Percentiles rank a stretch among this genome's conserved stretches.
Evolutionary conservation across 2,113 vertebrate species (phyloP).

Genomic region (Percopsis transmontana): DNA sequence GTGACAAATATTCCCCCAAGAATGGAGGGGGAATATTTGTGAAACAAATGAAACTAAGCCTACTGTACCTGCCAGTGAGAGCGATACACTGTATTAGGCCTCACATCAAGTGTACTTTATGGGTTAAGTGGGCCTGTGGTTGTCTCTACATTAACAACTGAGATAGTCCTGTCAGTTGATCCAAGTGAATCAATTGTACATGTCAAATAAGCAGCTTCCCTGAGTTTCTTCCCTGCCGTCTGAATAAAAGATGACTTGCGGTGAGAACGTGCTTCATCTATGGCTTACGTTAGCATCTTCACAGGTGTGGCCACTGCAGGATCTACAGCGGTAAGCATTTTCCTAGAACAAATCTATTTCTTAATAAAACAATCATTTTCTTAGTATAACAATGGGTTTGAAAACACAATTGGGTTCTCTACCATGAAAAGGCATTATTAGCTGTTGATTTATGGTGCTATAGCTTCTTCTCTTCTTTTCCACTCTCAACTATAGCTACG

Average conservation of each 20-base stretch:
- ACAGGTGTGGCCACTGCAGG: conserved; percentile 31
- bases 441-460: conserved; percentile 24
- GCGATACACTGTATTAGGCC: not conserved
- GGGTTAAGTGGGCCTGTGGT: not conserved
- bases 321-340: conserved; percentile 43
- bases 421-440: not conserved
- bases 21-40: no score
- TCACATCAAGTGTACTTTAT: not conserved
- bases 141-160: not conserved
- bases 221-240: conserved; percentile 7
- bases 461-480: not conserved
- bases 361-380: conserved; percentile 30
- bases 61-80: not conserved
- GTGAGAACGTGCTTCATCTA: conserved; percentile 21
- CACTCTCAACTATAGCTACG: not conserved
- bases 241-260: conserved; percentile 52
- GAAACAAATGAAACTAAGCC: no score
- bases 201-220: conserved; percentile 20
- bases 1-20: not conserved
- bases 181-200: conserved; percentile 13
- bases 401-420: conserved; percentile 9
- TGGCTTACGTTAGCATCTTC: conserved; percentile 30
- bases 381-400: conserved; percentile 9
- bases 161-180: conserved; percentile 12
- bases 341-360: conserved; percentile 34